Evolutionary conservation across 2,113 vertebrate species (phyloP).

Genomic region (Passer montanus): DNA sequence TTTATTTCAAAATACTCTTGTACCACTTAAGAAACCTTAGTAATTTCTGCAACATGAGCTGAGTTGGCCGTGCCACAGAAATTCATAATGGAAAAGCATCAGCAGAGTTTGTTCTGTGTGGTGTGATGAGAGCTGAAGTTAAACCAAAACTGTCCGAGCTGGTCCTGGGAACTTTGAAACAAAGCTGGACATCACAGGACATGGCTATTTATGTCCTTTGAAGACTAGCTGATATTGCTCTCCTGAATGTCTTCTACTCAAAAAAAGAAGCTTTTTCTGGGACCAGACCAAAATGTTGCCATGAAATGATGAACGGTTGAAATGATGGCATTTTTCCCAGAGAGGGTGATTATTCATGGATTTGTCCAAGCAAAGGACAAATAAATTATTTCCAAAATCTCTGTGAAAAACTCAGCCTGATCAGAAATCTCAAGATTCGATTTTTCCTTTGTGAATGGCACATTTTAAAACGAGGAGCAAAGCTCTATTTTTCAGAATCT

Average conservation of each 20-base stretch:
- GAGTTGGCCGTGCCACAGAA: neutral
- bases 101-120: neutral
- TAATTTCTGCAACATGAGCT: neutral
- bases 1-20: neutral
- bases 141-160: neutral
- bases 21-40: neutral
- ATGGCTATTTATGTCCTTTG: neutral
- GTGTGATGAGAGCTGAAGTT: neutral
- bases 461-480: conserved; percentile 40
- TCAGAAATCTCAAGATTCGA: neutral
- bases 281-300: neutral
- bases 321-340: neutral
- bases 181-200: neutral
- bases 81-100: neutral
- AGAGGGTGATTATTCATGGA: neutral
- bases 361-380: conserved; percentile 25
- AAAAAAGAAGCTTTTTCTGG: neutral
- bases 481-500: conserved; percentile 35
- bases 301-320: neutral
- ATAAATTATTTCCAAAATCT: conserved; percentile 12
- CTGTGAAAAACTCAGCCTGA: neutral
- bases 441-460: conserved; percentile 8
- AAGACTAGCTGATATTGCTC: neutral
- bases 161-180: neutral
- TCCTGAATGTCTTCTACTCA: neutral